Evolutionary conservation across 2,113 vertebrate species (phyloP).

Genomic region (Leptosomus discolor): DNA sequence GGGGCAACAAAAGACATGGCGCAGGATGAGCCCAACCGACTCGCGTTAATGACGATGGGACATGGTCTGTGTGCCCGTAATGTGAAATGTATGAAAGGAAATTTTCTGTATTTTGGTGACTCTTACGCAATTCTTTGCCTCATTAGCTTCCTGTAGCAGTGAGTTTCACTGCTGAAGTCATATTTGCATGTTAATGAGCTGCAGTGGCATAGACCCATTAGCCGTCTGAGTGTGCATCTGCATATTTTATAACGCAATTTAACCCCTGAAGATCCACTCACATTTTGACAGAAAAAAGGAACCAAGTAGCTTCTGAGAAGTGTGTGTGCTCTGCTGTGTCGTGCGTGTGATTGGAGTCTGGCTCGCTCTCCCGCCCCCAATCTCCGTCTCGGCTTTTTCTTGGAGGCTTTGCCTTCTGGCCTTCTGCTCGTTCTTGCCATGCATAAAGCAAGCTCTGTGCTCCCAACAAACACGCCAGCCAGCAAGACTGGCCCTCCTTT

Average conservation of each 20-base stretch:
- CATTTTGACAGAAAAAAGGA: neutral
- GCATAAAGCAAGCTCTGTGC: neutral
- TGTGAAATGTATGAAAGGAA: neutral
- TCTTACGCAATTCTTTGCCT: slow-evolving; percentile 1
- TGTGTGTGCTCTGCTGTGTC: neutral
- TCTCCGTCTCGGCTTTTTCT: neutral
- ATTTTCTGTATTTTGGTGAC: neutral
- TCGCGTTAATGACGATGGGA: neutral
- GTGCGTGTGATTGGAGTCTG: accelerated
- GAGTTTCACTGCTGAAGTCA: neutral
- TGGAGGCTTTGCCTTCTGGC: neutral
- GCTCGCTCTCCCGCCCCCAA: neutral
- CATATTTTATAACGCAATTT: neutral
- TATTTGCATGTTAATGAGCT: slow-evolving; percentile 44
- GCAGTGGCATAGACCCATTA: neutral
- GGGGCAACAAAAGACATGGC: neutral
- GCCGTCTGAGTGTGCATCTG: neutral
- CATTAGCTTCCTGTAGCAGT: neutral
- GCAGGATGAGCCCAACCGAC: accelerated
- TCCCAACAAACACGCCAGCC: neutral
- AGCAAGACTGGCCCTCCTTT: neutral
- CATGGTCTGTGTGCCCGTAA: accelerated
- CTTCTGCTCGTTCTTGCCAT: neutral
- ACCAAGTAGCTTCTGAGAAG: neutral
- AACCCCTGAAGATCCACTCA: neutral